These are phyloP conservation scores for Lates japonicus DNA, from an alignment of 2,797 vertebrate genomes.

Conservation along the genomic window DNA sequence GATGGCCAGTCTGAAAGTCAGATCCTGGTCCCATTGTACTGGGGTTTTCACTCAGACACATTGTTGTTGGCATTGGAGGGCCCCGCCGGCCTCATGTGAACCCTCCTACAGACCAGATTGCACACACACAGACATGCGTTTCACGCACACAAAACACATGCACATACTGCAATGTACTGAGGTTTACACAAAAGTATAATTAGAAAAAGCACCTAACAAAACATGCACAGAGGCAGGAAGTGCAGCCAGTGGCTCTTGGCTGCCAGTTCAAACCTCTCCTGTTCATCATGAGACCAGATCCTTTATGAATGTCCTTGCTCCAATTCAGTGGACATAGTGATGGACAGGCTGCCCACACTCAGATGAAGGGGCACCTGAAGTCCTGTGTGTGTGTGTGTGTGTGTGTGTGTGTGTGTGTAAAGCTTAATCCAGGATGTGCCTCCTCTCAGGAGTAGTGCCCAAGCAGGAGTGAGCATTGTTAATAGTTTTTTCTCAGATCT, in stretches of 20 bases:
- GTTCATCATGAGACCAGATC: conserved; percentile 71
- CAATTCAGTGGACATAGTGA: conserved; percentile 55
- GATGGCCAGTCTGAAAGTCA: conserved; percentile 67
- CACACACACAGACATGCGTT: conserved; percentile 36
- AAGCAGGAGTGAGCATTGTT: conserved; percentile 30
- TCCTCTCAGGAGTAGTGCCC: conserved; percentile 38
- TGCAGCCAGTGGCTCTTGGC: conserved; percentile 75
- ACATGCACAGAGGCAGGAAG: conserved; percentile 79
- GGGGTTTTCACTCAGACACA: conserved; percentile 79
- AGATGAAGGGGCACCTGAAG: conserved; percentile 40
- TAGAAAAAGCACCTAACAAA: conserved; percentile 79
- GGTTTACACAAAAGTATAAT: conserved; percentile 70
- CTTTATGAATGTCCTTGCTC: conserved; percentile 67
- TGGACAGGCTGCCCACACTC: conserved; percentile 54
- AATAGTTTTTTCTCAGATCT: conserved; percentile 22
- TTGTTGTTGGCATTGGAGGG: conserved; percentile 64
- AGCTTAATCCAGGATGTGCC: conserved; percentile 59
- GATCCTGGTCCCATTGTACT: conserved; percentile 72
- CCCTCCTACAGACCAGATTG: conserved; percentile 52
- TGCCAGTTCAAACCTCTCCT: conserved; percentile 70
- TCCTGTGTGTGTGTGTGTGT: conserved; percentile 33
- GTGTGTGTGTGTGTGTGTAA: conserved; percentile 19
- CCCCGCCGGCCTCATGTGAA: conserved; percentile 71
- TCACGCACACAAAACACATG: conserved; percentile 48
- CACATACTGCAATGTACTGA: conserved; percentile 58